phyloP scores from a whole-genome alignment of 2,797 vertebrate genomes.

The Schizopygopsis pylzovi region DNA sequence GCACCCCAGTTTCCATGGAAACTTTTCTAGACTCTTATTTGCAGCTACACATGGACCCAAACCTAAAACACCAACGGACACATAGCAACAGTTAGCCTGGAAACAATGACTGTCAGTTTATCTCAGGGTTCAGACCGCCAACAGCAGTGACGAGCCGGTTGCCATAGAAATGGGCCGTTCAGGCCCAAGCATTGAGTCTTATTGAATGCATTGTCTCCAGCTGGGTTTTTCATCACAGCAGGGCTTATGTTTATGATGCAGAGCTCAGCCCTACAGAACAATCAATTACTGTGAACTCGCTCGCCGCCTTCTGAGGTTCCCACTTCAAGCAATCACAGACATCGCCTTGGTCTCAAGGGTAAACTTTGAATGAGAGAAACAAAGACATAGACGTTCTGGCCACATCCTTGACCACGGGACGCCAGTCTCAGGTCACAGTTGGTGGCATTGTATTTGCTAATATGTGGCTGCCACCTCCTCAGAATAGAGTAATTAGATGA shows the following conservation, averaged over 20 bases:
- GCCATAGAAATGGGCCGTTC: conserved; percentile 43
- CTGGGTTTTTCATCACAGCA: conserved; percentile 50
- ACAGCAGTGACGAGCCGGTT: conserved; percentile 30
- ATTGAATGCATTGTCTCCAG: conserved; percentile 46
- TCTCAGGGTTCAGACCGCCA: conserved; percentile 31
- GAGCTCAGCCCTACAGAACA: conserved; percentile 51
- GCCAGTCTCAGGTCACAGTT: conserved; percentile 40
- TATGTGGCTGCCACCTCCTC: conserved; percentile 45
- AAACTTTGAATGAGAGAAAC: conserved; percentile 41
- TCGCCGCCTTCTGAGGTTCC: conserved; percentile 16
- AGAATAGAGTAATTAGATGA: conserved; percentile 50
- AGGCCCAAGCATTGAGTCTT: conserved; percentile 29
- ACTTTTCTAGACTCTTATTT: conserved; percentile 31
- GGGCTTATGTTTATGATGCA: conserved; percentile 53
- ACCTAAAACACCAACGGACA: conserved; percentile 23
- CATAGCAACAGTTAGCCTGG: conserved; percentile 12
- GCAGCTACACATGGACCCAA: not conserved
- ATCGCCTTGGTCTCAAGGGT: conserved; percentile 22
- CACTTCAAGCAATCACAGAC: conserved; percentile 14
- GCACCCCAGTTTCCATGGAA: conserved; percentile 32
- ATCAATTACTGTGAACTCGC: conserved; percentile 46
- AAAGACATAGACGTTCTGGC: conserved; percentile 16
- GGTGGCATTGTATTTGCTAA: conserved; percentile 49
- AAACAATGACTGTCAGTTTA: conserved; percentile 20
- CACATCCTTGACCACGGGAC: conserved; percentile 21